Base-by-base conservation (phyloP, 1,140 invertebrate genomes). In the Scaptomyza hsui region DNA sequence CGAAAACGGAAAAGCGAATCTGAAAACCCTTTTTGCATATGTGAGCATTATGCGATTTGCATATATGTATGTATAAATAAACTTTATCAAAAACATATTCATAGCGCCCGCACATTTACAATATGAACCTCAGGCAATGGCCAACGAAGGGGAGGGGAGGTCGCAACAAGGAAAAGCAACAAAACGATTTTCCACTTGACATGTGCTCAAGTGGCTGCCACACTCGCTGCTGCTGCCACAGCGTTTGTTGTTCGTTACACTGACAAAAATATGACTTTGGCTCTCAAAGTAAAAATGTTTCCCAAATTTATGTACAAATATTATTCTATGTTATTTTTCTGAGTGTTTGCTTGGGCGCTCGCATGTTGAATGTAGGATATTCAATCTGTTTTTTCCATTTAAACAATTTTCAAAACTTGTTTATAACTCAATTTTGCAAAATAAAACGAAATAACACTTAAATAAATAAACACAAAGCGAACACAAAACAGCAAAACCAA, bases 101-200 rank as follows among this genome's bases (percentile, higher is more conserved):
- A 82, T 75, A 75, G 73, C 73, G 41, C 70, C 41, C 70, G 56
- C 53, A 64, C 39, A 57, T 68, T 42, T 65, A 67, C 57, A 42
- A 70, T 49, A 61, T 19, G 65, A 48, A 12, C 45, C 24, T 0
- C 26, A 10, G 26, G 26, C 26, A 9, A 24, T 24, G 5, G 9
- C 4, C 13, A n/a, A n/a, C n/a, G 19, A 9, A 7, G 12, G 13
- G 5, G 26, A 13, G 0, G 12, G 48, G 10, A 7, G 39, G 3
- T n/a, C 12, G 32, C 32, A n/a, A 10, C 32, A n/a, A 10, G 16
- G n/a, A 39, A 57, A 12, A 56, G 69, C 65, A 86, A 86, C 82
- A 88, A 86, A 86, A 88, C 82, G 82, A 86, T 86, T 86, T 86
- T 86, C 82, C 82, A 86, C 82, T 86, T 88, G 82, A 86, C 82